phyloP scores from a whole-genome alignment of 2,113 vertebrate species.

The Oreochromis tanganicae region DNA sequence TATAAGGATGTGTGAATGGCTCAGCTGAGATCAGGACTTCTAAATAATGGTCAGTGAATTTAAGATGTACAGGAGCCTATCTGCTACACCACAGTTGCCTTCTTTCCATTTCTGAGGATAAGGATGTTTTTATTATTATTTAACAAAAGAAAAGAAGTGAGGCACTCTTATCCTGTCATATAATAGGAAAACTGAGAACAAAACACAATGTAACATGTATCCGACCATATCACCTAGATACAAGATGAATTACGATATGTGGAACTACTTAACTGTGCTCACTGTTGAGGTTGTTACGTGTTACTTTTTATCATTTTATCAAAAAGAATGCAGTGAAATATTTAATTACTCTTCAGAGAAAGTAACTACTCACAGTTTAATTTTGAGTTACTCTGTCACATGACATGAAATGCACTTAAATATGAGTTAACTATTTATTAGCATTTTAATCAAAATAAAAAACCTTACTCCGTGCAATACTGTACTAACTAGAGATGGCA shows the following conservation, averaged over 20 bases:
- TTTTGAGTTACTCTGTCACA: not conserved
- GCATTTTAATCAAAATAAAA: too few relatives aligned
- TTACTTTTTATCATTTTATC: not conserved
- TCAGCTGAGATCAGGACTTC: not conserved
- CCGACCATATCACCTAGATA: not conserved
- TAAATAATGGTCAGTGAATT: not conserved
- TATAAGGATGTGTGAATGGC: not conserved
- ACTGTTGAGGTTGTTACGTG: not conserved
- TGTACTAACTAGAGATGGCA: too few relatives aligned
- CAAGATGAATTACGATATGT: not conserved
- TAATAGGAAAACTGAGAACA: not conserved
- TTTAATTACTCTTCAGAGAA: not conserved
- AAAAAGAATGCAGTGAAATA: not conserved
- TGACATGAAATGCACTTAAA: not conserved
- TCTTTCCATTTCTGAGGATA: not conserved
- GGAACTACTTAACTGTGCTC: not conserved
- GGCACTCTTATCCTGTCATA: fast-evolving
- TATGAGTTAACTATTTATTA: not conserved
- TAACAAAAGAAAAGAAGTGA: not conserved
- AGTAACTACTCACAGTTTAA: not conserved
- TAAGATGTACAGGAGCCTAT: not conserved
- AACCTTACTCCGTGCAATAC: too few relatives aligned
- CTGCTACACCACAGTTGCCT: not conserved
- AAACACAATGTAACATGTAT: not conserved
- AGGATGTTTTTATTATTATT: not conserved